Percentiles rank a stretch among this genome's conserved stretches.
Conservation (phyloP, 1,140 invertebrate genomes). For the Chrysomallon squamiferum region DNA sequence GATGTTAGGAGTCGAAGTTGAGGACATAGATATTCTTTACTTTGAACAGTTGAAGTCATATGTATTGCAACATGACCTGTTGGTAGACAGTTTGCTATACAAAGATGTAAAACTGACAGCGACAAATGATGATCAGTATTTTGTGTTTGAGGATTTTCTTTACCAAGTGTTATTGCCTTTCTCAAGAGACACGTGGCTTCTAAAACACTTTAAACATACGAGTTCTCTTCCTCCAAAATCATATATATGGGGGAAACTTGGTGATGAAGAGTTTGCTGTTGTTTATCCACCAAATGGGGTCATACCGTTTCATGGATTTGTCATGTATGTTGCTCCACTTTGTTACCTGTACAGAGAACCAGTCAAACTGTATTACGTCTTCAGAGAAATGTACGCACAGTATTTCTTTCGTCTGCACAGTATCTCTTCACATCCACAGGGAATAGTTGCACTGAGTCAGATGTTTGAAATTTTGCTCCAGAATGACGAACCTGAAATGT, state of each 20-base stretch:
- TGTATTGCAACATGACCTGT: conserved; percentile 87
- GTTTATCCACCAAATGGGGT: conserved; percentile 92
- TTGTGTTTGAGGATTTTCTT: conserved; percentile 95
- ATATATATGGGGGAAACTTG: conserved; percentile 60
- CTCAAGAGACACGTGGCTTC: conserved; percentile 84
- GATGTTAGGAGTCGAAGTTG: conserved; percentile 77
- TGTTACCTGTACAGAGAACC: conserved; percentile 93
- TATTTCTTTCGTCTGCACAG: conserved; percentile 92
- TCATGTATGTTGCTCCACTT: conserved; percentile 95
- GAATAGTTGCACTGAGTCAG: conserved; percentile 66
- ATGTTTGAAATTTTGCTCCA: conserved; percentile 91
- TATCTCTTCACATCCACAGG: conserved; percentile 82
- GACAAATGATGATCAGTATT: conserved; percentile 97
- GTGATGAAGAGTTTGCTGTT: conserved; percentile 65
- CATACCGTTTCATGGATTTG: conserved; percentile 95
- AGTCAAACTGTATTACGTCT: conserved; percentile 85
- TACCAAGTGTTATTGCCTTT: conserved; percentile 96
- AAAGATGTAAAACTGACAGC: conserved; percentile 96
- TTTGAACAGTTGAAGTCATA: conserved; percentile 83
- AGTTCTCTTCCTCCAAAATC: conserved; percentile 62
- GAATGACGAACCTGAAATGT: conserved; percentile 85
- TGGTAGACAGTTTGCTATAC: conserved; percentile 92
- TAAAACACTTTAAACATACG: conserved; percentile 66
- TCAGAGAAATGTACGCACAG: conserved; percentile 87
- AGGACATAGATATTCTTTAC: conserved; percentile 72